Base-by-base conservation (phyloP, 2,888 invertebrate species). In the Dione vanillae region DNA sequence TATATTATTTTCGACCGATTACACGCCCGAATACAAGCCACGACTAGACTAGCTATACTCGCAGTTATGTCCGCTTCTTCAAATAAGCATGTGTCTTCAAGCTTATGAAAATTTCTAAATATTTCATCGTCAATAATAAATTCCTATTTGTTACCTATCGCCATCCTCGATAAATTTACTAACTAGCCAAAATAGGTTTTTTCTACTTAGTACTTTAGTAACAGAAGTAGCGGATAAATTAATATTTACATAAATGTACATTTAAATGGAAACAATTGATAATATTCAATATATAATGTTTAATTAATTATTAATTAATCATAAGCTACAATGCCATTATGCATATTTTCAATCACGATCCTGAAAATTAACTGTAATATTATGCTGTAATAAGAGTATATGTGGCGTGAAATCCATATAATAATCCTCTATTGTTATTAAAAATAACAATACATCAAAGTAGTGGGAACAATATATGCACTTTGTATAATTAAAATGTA, bases 401-500 rank as follows among this genome's bases (percentile, higher is more conserved):
- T 66, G 11, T 59, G 7, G 20, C 19, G 45, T 52, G 37, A 45
- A 35, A 56, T 47, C 6, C 58, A 20, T 40, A 67, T 45, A 59
- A 67, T 59, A 67, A 47, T 12, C 10, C n/a, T n/a, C 56, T 11
- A 40, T 49, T 47, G 67, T 58, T 58, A 58, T 67, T 49, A 67
- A 20, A 40, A 49, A 49, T 58, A 67, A 67, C 58, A 67, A 67
- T 67, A 67, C 20, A 59, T 67, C 67, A 67, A 49, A 64, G 64
- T 49, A 14, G 16, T 7, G n/a, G 61, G 12, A 49, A 59, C 66
- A 67, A 47, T 59, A 14, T 59, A n/a, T 49, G 67, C 67, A 67
- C 67, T 67, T 67, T 49, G 47, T 59, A 11, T 59, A 40, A 67
- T 67, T 67, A 37, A 59, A 67, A 67, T 14, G 10, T 66, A 49